Conservation (phyloP, 1,140 invertebrate genomes). For the Drosophila truncata region DNA sequence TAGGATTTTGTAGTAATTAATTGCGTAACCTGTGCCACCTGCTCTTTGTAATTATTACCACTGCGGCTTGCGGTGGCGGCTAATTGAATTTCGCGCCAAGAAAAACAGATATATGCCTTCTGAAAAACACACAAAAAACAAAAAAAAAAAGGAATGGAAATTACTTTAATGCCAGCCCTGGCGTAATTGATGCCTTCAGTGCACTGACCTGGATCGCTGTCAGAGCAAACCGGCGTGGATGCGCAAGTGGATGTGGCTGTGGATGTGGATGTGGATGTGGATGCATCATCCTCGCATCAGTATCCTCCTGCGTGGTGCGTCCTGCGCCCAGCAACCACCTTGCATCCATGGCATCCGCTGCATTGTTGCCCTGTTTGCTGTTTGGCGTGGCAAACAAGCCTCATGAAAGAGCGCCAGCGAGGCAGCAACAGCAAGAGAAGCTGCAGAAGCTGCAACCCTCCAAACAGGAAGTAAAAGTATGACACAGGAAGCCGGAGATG, state of each 20-base stretch:
- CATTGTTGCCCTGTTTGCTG: constrained; percentile 50
- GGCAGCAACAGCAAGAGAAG: constrained; percentile 8
- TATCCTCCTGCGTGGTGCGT: constrained; percentile 6
- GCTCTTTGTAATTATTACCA: constrained; percentile 40
- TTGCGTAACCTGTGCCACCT: constrained; percentile 31
- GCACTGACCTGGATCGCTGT: constrained; percentile 70
- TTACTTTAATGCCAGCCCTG: constrained; percentile 48
- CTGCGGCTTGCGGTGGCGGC: constrained; percentile 29
- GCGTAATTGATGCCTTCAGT: constrained; percentile 51
- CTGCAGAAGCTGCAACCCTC: constrained; percentile 4
- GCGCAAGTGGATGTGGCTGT: constrained; percentile 2
- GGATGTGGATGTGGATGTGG: constrained; percentile 13
- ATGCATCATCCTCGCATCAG: constrained; percentile 38
- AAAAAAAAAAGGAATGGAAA: constrained; percentile 26
- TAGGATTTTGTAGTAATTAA: constrained; percentile 39
- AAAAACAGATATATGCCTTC: constrained; percentile 26
- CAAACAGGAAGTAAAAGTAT: constrained; percentile 51
- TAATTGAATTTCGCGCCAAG: constrained; percentile 41
- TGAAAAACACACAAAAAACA: constrained; percentile 19
- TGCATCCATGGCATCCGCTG: constrained; percentile 36
- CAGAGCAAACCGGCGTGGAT: constrained; percentile 29
- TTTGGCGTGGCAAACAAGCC: constrained; percentile 42
- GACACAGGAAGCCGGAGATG: constrained; percentile 46
- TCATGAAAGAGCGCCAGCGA: constrained; percentile 53
- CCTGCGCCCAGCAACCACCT: not conserved